These are phyloP conservation scores for Antrozous pallidus DNA, from an alignment of 2,797 vertebrate genomes.

Conservation along the genomic window DNA sequence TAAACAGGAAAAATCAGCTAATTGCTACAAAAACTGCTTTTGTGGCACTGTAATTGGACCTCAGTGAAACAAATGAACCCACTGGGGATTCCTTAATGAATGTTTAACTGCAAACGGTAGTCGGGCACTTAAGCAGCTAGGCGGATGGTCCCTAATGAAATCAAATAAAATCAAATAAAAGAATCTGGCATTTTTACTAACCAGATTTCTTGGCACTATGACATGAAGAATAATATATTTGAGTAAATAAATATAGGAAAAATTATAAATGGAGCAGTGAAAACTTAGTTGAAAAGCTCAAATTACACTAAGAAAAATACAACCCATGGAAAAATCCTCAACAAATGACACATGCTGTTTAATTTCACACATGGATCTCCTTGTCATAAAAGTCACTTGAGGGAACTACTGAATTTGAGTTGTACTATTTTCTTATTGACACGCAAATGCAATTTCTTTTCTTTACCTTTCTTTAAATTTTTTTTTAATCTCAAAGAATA, in stretches of 20 bases:
- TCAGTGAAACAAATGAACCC: slow-evolving; percentile 95
- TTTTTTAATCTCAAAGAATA: not conserved
- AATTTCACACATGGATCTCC: slow-evolving; percentile 83
- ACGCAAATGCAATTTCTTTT: not conserved
- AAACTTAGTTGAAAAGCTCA: slow-evolving; percentile 66
- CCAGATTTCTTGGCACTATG: slow-evolving; percentile 87
- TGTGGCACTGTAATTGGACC: slow-evolving; percentile 95
- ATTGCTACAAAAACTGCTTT: slow-evolving; percentile 92
- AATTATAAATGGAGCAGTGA: slow-evolving; percentile 82
- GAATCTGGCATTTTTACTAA: slow-evolving; percentile 93
- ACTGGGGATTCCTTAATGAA: slow-evolving; percentile 94
- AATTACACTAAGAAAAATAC: slow-evolving; percentile 70
- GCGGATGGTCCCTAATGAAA: slow-evolving; percentile 90
- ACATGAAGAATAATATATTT: slow-evolving; percentile 84
- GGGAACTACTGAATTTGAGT: not conserved
- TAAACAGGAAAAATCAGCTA: slow-evolving; percentile 99
- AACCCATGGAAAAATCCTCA: slow-evolving; percentile 2
- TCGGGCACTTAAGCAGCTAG: slow-evolving; percentile 86
- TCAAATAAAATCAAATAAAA: slow-evolving; percentile 95
- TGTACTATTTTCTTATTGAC: not conserved
- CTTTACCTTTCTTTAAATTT: slow-evolving; percentile 25
- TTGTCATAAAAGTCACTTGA: slow-evolving; percentile 26
- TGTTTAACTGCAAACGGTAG: slow-evolving; percentile 97
- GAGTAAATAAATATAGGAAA: slow-evolving; percentile 85
- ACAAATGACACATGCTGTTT: slow-evolving; percentile 84